Evolutionary conservation across 37 sponge, comb jelly and placozoan genomes (phyloP).

Genomic region (Theonella swinhoei): DNA sequence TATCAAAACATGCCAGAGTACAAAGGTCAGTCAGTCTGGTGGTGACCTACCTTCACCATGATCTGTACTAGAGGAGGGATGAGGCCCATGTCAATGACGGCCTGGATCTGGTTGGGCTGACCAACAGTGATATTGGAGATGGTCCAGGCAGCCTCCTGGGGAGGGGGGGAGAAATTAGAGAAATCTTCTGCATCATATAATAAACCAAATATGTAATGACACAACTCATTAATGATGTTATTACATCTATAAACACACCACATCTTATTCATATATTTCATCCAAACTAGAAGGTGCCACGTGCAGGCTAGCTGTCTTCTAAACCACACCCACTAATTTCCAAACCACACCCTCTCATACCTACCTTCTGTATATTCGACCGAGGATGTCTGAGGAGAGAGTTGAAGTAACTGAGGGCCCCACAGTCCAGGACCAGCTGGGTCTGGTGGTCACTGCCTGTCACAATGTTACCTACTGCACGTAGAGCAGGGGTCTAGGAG

Average conservation of each 20-base stretch:
- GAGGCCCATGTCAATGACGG: slow-evolving; percentile 83
- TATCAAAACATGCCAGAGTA: too few species aligned
- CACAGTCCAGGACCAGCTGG: slow-evolving; percentile 76
- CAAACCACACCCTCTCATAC: too few species aligned
- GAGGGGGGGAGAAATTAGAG: too few species aligned
- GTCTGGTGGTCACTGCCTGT: slow-evolving; percentile 96
- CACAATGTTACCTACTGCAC: slow-evolving; percentile 96
- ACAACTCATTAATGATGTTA: too few species aligned
- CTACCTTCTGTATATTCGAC: slow-evolving; percentile 95
- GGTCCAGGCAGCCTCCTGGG: slow-evolving; percentile 97
- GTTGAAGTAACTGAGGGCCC: slow-evolving; percentile 65
- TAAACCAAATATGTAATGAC: too few species aligned
- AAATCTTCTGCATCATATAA: too few species aligned
- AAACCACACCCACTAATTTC: too few species aligned
- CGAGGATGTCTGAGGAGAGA: slow-evolving; percentile 72
- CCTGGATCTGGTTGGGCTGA: slow-evolving; percentile 81
- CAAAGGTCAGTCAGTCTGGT: background rate
- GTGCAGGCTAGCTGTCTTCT: too few species aligned
- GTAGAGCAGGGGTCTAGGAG: slow-evolving; percentile 77
- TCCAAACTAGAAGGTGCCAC: too few species aligned
- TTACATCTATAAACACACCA: too few species aligned
- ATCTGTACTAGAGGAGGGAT: slow-evolving; percentile 78
- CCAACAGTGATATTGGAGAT: slow-evolving; percentile 99
- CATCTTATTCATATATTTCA: too few species aligned
- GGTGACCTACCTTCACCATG: slow-evolving; percentile 47